Evolutionary conservation across 92 coral and sea anemone species (phyloP).

Genomic region (Actinostola sp.): DNA sequence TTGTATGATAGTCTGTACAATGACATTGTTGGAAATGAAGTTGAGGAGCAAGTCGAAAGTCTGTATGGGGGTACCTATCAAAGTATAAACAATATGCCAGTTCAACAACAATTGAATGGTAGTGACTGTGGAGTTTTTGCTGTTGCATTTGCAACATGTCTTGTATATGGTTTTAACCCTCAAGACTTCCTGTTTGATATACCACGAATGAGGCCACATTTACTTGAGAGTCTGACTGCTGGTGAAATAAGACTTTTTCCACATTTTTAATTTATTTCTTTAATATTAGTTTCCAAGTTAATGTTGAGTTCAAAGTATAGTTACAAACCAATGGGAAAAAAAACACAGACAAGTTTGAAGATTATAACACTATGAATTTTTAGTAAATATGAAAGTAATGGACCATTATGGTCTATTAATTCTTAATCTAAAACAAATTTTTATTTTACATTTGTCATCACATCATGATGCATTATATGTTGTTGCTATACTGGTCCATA

Average conservation of each 20-base stretch:
- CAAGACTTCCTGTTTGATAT: slow-evolving; percentile 36
- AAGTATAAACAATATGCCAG: slow-evolving; percentile 46
- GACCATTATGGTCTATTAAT: not conserved
- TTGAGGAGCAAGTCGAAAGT: slow-evolving; percentile 58
- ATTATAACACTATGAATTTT: not conserved
- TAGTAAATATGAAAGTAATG: not conserved
- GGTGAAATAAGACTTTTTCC: slow-evolving; percentile 39
- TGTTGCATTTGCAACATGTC: slow-evolving; percentile 62
- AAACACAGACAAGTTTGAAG: not conserved
- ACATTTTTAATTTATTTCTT: slow-evolving; percentile 2
- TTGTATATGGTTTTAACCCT: slow-evolving; percentile 41
- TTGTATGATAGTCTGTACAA: slow-evolving; percentile 61
- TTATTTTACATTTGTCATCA: too few relatives aligned
- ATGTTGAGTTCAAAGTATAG: too few relatives aligned
- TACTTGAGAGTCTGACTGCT: slow-evolving; percentile 30
- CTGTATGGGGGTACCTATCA: slow-evolving; percentile 49
- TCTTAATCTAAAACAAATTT: too few relatives aligned
- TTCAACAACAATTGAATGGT: slow-evolving; percentile 62
- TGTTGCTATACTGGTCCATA: too few relatives aligned
- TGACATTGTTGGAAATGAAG: slow-evolving; percentile 58
- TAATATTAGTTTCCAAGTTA: slow-evolving; percentile 1
- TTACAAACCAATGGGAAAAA: not conserved
- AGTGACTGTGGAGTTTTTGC: slow-evolving; percentile 74
- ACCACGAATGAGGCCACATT: slow-evolving; percentile 40
- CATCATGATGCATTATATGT: too few relatives aligned